These are phyloP conservation scores for Acleris cristana DNA, from an alignment of 2,888 invertebrate species.

Conservation along the genomic window DNA sequence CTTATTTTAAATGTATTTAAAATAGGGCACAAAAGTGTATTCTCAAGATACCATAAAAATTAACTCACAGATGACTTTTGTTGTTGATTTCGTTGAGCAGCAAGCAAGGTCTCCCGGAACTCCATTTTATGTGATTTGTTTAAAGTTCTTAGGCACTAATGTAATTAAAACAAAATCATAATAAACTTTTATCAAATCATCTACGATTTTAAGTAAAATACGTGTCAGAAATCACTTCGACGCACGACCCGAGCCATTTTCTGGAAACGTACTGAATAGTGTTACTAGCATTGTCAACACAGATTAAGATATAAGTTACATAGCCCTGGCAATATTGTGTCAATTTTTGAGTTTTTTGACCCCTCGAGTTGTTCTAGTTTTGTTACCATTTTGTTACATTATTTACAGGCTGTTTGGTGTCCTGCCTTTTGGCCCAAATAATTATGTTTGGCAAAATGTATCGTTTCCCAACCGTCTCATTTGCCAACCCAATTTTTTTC, in stretches of 20 bases:
- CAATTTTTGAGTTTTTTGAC: too few species aligned
- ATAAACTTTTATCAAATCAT: conserved; percentile 62
- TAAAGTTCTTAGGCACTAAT: conserved; percentile 19
- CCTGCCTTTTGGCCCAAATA: too few species aligned
- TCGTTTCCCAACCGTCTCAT: too few species aligned
- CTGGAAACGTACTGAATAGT: conserved; percentile 78
- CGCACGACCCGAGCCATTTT: conserved; percentile 78
- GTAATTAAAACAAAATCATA: conserved; percentile 36
- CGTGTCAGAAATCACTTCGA: conserved; percentile 73
- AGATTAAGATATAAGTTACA: background rate
- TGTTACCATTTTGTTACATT: too few species aligned
- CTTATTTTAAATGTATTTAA: conserved; percentile 10
- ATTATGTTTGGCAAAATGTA: too few species aligned
- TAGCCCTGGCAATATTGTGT: too few species aligned
- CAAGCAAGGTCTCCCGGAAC: conserved; percentile 77
- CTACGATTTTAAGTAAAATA: conserved; percentile 71
- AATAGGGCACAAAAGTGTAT: conserved; percentile 40
- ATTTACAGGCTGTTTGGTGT: too few species aligned
- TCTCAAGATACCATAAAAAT: conserved; percentile 45
- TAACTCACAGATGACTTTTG: conserved; percentile 80
- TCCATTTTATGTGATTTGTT: conserved; percentile 62
- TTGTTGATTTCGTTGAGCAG: conserved; percentile 81
- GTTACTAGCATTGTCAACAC: conserved; percentile 8
- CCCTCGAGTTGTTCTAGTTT: too few species aligned
- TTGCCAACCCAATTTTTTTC: too few species aligned